Evolutionary conservation across 2,113 vertebrate genomes (phyloP).

Genomic region (Catagonus wagneri): DNA sequence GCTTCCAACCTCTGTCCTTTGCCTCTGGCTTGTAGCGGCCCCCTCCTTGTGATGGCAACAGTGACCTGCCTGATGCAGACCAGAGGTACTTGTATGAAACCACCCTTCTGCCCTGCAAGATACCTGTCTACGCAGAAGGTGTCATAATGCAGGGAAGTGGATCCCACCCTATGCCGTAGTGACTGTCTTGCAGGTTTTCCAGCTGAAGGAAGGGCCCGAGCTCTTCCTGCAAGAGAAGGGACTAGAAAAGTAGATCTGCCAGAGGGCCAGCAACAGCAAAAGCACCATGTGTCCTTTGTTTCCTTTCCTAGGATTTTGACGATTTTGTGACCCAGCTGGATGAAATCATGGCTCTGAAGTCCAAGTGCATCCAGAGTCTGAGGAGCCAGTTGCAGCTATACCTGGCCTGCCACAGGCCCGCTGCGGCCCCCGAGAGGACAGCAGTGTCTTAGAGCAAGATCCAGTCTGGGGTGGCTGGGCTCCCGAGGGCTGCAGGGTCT

Average conservation of each 20-base stretch:
- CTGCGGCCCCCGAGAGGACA: background rate
- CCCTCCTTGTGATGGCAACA: background rate
- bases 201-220: background rate
- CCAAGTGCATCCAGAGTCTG: slow-evolving; percentile 88
- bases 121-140: background rate
- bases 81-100: background rate
- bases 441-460: slow-evolving; percentile 70
- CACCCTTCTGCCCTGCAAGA: background rate
- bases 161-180: background rate
- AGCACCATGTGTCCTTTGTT: slow-evolving; percentile 50
- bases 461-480: background rate
- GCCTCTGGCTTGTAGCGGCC: background rate
- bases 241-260: slow-evolving; percentile 18
- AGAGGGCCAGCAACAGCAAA: background rate
- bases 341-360: slow-evolving; percentile 91
- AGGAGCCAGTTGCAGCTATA: slow-evolving; percentile 88
- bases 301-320: slow-evolving; percentile 89
- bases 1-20: background rate
- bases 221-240: background rate
- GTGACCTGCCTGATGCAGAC: background rate
- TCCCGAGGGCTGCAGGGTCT: background rate
- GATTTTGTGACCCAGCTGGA: slow-evolving; percentile 90
- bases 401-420: slow-evolving; percentile 69
- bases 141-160: background rate
- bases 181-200: background rate